Base-by-base conservation (phyloP, 2,888 invertebrate genomes). In the Xestia rhomboidea region DNA sequence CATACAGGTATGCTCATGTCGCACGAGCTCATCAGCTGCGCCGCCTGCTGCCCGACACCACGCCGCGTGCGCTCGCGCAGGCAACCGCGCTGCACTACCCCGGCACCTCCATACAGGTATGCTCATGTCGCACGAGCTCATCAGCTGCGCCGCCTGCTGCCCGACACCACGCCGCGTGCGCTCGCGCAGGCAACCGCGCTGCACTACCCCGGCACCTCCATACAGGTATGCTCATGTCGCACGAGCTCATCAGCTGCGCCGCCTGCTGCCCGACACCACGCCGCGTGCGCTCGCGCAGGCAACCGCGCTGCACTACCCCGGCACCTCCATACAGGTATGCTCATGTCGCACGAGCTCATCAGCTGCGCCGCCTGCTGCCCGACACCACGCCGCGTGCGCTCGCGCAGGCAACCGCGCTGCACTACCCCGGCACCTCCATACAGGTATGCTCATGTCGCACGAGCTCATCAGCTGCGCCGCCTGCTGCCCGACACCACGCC, bases 21-120 rank as follows among this genome's bases (percentile, higher is more conserved):
- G 98, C 98, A 83, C 97, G 98, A 85, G 98, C 99, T n/a, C n/a
- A n/a, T n/a, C n/a, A n/a, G 95, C 97, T 98, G 95, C 98, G 98
- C 90, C 97, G 98, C 84, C 95, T 99, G 88, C 98, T 98, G 93
- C 97, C 97, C 51, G 97, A 97, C 86, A 97, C 97, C 49, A 85
- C 90, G 3, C 44, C 18, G 0, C 75, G 87, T 0, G 94, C 95
- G 82, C 90, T 93, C 8, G 73, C 34, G 94, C 64, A 49, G n/a
- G 95, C 94, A 93, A 96, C 92, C 87, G 90, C 87, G 85, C 95
- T 91, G 89, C 88, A 91, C 84, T 91, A 92, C 81, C 89, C 91
- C 5, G 94, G 95, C 80, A 86, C 92, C 79, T 89, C 93, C 76
- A 95, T 96, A 93, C 93, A 96, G 95, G 73, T 21, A 15, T n/a